Percentiles rank a stretch among this genome's conserved stretches.
phyloP scores from a whole-genome alignment of 1,140 invertebrate genomes.

The Eufriesea mexicana region DNA sequence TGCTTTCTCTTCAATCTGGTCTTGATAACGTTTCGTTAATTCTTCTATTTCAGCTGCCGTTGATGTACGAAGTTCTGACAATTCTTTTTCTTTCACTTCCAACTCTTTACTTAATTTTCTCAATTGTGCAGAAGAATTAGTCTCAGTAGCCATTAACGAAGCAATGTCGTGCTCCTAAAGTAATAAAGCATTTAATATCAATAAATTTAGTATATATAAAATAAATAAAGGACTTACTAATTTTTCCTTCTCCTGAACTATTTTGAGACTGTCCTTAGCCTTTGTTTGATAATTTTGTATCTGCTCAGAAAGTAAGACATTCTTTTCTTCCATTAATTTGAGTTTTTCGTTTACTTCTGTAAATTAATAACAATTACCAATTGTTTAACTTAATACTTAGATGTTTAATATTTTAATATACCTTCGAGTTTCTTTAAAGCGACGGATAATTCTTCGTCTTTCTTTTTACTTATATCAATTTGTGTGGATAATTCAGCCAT shows the following conservation, averaged over 20 bases:
- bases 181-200: not conserved
- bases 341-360: conserved; percentile 65
- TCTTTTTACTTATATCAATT: conserved; percentile 59
- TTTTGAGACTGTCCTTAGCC: conserved; percentile 54
- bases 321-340: conserved; percentile 60
- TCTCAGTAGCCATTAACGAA: conserved; percentile 57
- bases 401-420: conserved; percentile 29
- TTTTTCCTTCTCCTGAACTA: conserved; percentile 68
- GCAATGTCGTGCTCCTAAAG: conserved; percentile 69
- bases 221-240: conserved; percentile 63
- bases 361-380: conserved; percentile 37
- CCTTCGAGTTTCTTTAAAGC: conserved; percentile 69
- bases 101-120: conserved; percentile 68
- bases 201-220: conserved; percentile 19
- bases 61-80: conserved; percentile 71
- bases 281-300: conserved; percentile 56
- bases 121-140: conserved; percentile 62
- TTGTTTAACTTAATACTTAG: not conserved
- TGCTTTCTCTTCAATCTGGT: conserved; percentile 70
- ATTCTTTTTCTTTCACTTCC: conserved; percentile 69
- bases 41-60: conserved; percentile 70
- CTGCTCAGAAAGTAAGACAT: conserved; percentile 58
- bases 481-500: conserved; percentile 75
- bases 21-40: conserved; percentile 72
- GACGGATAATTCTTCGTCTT: conserved; percentile 69